A percentile compares a stretch with the other conserved stretches of the same genome.
Conservation (phyloP, 1,140 invertebrate genomes). For the Yoshiicerus persimilis region DNA sequence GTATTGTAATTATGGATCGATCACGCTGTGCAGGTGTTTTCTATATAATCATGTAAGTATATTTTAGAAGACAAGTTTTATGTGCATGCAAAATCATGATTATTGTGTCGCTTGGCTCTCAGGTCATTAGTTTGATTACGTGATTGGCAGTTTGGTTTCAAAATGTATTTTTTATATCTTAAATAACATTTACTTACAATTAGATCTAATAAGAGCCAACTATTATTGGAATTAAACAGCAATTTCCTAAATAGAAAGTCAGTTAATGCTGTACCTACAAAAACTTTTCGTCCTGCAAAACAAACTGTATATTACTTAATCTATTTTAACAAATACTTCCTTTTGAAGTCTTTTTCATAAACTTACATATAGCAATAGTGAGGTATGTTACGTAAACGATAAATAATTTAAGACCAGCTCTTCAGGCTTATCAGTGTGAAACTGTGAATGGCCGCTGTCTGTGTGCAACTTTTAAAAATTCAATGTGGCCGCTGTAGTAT, state of each 20-base stretch:
- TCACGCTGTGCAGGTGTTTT: neutral
- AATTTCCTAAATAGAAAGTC: neutral
- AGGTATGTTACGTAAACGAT: neutral
- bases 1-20: neutral
- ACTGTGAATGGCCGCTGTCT: neutral
- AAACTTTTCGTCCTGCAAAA: neutral
- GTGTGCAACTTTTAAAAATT: neutral
- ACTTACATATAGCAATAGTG: neutral
- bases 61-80: neutral
- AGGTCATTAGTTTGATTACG: neutral
- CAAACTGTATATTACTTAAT: neutral
- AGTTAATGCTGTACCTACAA: neutral
- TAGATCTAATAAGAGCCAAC: neutral
- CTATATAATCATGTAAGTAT: neutral
- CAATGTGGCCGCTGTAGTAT: neutral
- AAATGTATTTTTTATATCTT: neutral
- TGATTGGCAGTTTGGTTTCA: neutral
- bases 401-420: neutral
- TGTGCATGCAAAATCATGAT: slow-evolving; percentile 1
- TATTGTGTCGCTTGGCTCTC: neutral
- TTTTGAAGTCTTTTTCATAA: neutral
- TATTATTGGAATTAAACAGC: slow-evolving; percentile 1
- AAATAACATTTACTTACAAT: neutral
- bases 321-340: neutral
- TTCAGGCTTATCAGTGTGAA: neutral